phyloP scores from a whole-genome alignment of 1,140 invertebrate genomes.

The Diplogasteroides magnus region DNA sequence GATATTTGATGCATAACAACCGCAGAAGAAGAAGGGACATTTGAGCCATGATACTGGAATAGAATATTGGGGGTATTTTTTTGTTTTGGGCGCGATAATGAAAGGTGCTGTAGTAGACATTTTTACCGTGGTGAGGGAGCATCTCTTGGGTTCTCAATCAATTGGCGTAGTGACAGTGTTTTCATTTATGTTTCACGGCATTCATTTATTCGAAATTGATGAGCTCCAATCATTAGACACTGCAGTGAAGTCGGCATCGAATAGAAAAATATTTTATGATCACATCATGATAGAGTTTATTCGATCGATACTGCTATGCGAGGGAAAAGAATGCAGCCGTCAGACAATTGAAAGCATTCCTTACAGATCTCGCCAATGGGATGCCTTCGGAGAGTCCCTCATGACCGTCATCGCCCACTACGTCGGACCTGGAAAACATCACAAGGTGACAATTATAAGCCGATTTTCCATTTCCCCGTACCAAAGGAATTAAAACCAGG shows the following conservation, averaged over 20 bases:
- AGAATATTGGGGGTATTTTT: background rate
- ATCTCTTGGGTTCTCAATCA: no score
- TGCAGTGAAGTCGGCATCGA: background rate
- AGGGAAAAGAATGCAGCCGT: no score
- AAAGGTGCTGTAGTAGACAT: no score
- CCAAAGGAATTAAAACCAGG: background rate
- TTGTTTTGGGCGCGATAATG: background rate
- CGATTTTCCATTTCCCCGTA: no score
- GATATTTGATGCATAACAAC: background rate
- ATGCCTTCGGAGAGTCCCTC: background rate
- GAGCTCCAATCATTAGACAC: background rate
- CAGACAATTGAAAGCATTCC: background rate
- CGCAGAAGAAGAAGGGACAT: background rate
- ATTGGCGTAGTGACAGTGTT: no score
- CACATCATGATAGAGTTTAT: background rate
- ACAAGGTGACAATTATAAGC: background rate
- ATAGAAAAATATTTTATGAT: background rate
- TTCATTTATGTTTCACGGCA: no score
- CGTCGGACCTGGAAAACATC: background rate
- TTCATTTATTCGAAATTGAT: no score
- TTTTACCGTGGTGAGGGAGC: no score
- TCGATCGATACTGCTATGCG: background rate
- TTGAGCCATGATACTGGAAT: background rate
- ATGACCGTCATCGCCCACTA: background rate
- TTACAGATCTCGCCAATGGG: background rate